phyloP scores from a whole-genome alignment of 2,888 invertebrate genomes.

The Pemphredon lugubris region DNA sequence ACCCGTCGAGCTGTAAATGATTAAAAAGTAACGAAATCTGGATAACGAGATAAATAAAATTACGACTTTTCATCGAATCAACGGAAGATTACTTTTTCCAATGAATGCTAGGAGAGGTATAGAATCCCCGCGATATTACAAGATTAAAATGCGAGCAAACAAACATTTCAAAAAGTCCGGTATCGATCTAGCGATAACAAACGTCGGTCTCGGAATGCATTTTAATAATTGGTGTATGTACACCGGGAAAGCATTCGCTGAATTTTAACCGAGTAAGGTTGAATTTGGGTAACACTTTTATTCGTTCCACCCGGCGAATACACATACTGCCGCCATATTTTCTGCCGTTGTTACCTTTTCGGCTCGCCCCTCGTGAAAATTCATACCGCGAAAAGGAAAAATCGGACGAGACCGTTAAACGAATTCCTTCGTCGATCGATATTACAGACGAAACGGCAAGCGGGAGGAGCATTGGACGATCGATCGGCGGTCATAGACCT shows the following conservation, averaged over 20 bases:
- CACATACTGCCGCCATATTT: not conserved
- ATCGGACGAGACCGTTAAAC: slow-evolving; percentile 53
- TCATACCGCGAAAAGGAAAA: slow-evolving; percentile 3
- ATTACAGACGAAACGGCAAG: slow-evolving; percentile 21
- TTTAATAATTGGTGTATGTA: not conserved
- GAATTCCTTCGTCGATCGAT: slow-evolving; percentile 59
- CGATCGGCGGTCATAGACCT: slow-evolving; percentile 69
- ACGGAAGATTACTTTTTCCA: too few species aligned
- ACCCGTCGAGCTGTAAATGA: too few species aligned
- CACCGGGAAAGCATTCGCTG: not conserved
- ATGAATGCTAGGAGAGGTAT: too few species aligned
- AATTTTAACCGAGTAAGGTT: not conserved
- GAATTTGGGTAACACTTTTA: too few species aligned
- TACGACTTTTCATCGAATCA: not conserved
- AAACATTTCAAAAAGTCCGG: not conserved
- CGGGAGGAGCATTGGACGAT: slow-evolving; percentile 42
- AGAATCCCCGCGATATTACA: not conserved
- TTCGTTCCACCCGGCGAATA: not conserved
- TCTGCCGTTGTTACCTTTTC: not conserved
- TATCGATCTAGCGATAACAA: not conserved
- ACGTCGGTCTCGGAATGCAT: not conserved
- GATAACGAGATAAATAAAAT: too few species aligned
- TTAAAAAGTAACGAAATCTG: too few species aligned
- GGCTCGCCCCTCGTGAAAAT: slow-evolving; percentile 1
- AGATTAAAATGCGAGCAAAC: not conserved